Percentiles rank a stretch among this genome's conserved stretches.
These are phyloP conservation scores for Ammospiza caudacuta DNA, from an alignment of 2,113 vertebrate genomes.

Conservation along the genomic window DNA sequence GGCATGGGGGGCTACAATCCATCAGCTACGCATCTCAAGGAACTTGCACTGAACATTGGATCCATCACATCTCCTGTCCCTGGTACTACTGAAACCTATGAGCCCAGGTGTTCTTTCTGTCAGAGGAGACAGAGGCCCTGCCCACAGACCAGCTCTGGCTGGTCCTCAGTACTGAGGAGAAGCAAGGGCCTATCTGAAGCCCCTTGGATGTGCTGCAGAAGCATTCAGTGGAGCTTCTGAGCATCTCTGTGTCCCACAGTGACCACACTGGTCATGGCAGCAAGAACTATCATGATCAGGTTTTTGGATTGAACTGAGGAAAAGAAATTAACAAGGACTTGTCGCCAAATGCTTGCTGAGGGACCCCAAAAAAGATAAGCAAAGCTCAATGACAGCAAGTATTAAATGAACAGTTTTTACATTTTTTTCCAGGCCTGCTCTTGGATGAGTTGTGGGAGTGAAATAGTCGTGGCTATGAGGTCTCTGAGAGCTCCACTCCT, in stretches of 20 bases:
- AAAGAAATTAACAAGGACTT: background rate
- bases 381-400: background rate
- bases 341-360: background rate
- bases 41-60: background rate
- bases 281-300: background rate
- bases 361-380: background rate
- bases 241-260: background rate
- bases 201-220: background rate
- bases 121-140: background rate
- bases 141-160: background rate
- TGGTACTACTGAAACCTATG: background rate
- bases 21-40: background rate
- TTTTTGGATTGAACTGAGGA: background rate
- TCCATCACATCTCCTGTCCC: background rate
- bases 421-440: conserved; percentile 84
- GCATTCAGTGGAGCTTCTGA: background rate
- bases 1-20: background rate
- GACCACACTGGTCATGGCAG: background rate
- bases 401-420: conserved; percentile 71
- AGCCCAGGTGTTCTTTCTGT: background rate
- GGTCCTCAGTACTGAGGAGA: background rate
- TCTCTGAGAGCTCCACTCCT: conserved; percentile 84
- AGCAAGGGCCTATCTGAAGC: background rate
- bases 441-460: conserved; percentile 80
- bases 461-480: conserved; percentile 85